Conservation (phyloP, 2,797 vertebrate genomes). For the Psittacula echo region DNA sequence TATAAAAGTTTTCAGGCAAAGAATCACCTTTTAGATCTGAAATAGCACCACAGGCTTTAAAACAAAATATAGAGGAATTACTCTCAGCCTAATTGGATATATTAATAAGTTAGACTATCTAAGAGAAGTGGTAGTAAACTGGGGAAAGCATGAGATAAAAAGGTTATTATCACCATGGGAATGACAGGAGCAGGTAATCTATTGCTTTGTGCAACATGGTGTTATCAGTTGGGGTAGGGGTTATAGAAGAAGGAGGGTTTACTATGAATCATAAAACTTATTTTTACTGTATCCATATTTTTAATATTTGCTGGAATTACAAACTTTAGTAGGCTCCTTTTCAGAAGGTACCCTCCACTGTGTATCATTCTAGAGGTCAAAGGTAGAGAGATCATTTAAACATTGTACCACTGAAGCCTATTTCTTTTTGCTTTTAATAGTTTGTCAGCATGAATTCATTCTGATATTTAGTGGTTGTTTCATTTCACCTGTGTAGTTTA, state of each 20-base stretch:
- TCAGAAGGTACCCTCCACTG: background rate
- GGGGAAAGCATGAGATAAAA: background rate
- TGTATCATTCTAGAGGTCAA: background rate
- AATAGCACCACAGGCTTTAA: background rate
- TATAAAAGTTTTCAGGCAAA: background rate
- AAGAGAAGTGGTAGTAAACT: background rate
- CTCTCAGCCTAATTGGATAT: background rate
- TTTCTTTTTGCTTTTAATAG: background rate
- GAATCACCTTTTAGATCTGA: background rate
- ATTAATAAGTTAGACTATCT: background rate
- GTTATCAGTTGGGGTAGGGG: fast-evolving
- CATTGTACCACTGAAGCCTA: background rate
- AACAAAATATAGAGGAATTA: background rate
- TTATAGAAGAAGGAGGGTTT: background rate
- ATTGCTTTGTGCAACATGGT: background rate
- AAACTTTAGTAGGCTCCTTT: background rate
- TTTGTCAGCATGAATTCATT: background rate
- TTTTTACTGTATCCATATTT: background rate
- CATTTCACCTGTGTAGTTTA: background rate
- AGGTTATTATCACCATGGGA: background rate
- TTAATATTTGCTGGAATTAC: background rate
- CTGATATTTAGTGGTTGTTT: background rate
- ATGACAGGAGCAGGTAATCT: background rate
- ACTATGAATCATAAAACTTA: background rate
- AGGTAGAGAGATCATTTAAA: background rate